These are phyloP conservation scores for Napeogenes inachia DNA, from an alignment of 2,888 invertebrate genomes.

Conservation along the genomic window DNA sequence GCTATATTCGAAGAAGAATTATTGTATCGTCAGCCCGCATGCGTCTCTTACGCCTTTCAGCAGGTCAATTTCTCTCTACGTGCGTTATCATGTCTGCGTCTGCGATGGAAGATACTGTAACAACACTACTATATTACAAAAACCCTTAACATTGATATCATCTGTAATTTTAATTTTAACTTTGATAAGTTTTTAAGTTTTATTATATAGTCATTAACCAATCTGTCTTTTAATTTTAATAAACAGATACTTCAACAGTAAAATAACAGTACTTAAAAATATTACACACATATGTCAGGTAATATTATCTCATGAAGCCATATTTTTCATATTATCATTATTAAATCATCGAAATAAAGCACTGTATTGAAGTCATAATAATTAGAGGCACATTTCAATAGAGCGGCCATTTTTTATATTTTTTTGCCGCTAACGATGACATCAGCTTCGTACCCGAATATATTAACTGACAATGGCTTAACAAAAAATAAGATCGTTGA, in stretches of 20 bases:
- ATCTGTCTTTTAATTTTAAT: too few species aligned
- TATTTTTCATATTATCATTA: not conserved
- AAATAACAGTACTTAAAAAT: too few species aligned
- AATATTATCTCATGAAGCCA: too few species aligned
- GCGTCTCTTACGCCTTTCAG: constrained; percentile 9
- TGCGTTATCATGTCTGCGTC: constrained; percentile 38
- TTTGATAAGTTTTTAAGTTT: too few species aligned
- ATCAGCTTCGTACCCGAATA: constrained; percentile 23
- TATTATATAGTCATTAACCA: too few species aligned
- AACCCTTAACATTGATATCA: too few species aligned
- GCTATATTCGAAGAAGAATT: not conserved
- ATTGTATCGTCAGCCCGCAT: constrained; percentile 1
- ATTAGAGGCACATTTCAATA: constrained; percentile 31
- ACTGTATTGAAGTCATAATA: constrained; percentile 26
- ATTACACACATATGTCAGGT: too few species aligned
- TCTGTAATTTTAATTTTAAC: too few species aligned
- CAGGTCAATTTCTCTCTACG: constrained; percentile 32
- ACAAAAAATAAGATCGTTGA: constrained; percentile 31
- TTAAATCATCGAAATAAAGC: constrained; percentile 8
- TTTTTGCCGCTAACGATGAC: constrained; percentile 30
- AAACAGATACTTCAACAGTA: too few species aligned
- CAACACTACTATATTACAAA: not conserved
- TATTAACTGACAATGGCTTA: constrained; percentile 26
- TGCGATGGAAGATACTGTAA: constrained; percentile 35
- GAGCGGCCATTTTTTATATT: constrained; percentile 16